A percentile compares a stretch with the other conserved stretches of the same genome.
Evolutionary conservation across 2,797 vertebrate genomes (phyloP).

Genomic region (Apodemus agrarius): DNA sequence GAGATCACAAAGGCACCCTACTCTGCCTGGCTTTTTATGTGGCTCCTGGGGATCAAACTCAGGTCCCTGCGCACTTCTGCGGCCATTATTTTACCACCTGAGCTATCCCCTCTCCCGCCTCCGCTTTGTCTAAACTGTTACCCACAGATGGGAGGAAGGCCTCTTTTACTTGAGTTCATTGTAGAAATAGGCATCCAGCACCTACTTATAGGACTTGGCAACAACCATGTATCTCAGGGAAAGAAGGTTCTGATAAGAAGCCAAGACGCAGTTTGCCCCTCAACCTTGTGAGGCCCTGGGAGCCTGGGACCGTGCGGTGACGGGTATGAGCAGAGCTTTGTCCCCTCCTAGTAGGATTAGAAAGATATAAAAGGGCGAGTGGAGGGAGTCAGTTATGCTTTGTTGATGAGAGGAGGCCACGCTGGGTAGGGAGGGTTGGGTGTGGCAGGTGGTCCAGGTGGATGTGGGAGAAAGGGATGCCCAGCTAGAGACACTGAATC

Average conservation of each 20-base stretch:
- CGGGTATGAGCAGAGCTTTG: not conserved
- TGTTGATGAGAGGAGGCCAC: too few species aligned
- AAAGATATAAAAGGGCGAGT: accelerated
- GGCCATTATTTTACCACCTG: not conserved
- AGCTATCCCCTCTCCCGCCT: not conserved
- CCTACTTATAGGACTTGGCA: too few species aligned
- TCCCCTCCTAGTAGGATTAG: not conserved
- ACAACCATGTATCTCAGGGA: not conserved
- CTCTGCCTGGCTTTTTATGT: not conserved
- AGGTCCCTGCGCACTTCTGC: not conserved
- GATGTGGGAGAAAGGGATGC: accelerated
- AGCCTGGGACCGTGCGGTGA: accelerated
- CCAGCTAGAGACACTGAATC: not conserved
- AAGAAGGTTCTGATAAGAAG: accelerated
- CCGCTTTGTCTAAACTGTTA: not conserved
- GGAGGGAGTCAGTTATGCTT: not conserved
- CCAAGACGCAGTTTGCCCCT: not conserved
- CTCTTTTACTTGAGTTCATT: not conserved
- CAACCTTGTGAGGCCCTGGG: not conserved
- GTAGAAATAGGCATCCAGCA: not conserved
- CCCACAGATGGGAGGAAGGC: not conserved
- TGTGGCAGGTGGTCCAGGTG: too few species aligned
- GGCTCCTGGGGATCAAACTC: not conserved
- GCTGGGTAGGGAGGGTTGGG: accelerated
- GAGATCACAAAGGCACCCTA: not conserved